Conservation (phyloP, 2,888 invertebrate genomes). For the Eledone cirrhosa region DNA sequence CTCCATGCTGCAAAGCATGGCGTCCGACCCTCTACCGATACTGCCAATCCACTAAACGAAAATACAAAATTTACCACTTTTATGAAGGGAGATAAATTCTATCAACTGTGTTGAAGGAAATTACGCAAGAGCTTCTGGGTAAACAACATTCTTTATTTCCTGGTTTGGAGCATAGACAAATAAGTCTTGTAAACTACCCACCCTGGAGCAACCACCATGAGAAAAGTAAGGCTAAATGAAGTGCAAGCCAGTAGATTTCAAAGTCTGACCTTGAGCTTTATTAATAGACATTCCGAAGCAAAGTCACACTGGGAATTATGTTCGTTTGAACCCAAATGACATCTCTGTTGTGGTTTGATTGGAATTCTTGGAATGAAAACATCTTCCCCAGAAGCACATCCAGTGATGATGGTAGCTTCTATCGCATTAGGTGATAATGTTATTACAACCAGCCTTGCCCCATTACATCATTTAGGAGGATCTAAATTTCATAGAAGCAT, state of each 20-base stretch:
- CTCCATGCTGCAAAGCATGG: too few species aligned
- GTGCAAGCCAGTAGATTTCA: neutral
- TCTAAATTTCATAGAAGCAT: constrained; percentile 4
- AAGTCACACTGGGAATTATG: neutral
- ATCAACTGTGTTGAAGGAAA: too few species aligned
- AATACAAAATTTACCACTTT: too few species aligned
- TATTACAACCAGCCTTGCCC: neutral
- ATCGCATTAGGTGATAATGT: neutral
- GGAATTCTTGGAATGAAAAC: constrained; percentile 10
- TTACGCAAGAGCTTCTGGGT: too few species aligned
- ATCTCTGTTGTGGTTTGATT: constrained; percentile 1
- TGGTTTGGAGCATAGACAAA: too few species aligned
- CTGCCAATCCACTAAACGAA: too few species aligned
- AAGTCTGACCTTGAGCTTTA: neutral
- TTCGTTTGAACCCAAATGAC: neutral
- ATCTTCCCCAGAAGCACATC: neutral
- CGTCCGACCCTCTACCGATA: too few species aligned
- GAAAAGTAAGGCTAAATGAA: neutral
- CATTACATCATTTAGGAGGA: neutral
- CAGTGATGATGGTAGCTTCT: constrained; percentile 5
- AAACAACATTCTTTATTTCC: too few species aligned
- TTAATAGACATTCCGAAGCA: neutral
- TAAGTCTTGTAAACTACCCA: too few species aligned
- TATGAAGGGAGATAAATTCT: too few species aligned
- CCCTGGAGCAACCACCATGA: neutral